phyloP scores from a whole-genome alignment of 2,888 invertebrate genomes.

The Oligia strigilis region DNA sequence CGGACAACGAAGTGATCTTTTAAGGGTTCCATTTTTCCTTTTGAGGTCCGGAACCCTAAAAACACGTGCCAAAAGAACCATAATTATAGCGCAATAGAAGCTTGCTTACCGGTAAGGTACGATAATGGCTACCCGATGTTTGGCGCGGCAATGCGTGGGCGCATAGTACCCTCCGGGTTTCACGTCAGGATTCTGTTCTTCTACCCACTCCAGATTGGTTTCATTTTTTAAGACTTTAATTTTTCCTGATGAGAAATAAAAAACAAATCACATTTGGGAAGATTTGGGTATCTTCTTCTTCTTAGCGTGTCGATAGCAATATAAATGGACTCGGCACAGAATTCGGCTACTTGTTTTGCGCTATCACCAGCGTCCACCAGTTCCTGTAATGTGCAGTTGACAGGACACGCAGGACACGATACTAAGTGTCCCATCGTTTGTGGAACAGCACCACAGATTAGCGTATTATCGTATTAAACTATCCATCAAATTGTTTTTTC shows the following conservation, averaged over 20 bases:
- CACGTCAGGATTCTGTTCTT: constrained; percentile 32
- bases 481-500: not conserved
- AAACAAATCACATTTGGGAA: not conserved
- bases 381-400: too few relatives aligned
- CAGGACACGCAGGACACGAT: too few relatives aligned
- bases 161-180: constrained; percentile 44
- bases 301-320: too few relatives aligned
- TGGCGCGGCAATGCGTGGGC: constrained; percentile 40
- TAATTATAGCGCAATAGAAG: not conserved
- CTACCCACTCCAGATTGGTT: constrained; percentile 31
- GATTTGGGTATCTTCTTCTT: constrained; percentile 4
- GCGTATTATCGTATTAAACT: too few relatives aligned
- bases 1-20: too few relatives aligned
- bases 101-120: constrained; percentile 50
- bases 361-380: too few relatives aligned
- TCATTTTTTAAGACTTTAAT: constrained; percentile 31
- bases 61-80: not conserved
- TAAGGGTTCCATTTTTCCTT: too few relatives aligned
- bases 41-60: not conserved
- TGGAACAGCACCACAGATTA: too few relatives aligned
- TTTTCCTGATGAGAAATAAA: constrained; percentile 7
- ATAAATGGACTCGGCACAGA: too few relatives aligned
- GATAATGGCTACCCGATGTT: constrained; percentile 38
- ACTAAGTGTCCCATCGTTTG: too few relatives aligned
- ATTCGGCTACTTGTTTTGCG: too few relatives aligned